Conservation (phyloP, 1,140 invertebrate species). For the Heliconius nattereri region DNA sequence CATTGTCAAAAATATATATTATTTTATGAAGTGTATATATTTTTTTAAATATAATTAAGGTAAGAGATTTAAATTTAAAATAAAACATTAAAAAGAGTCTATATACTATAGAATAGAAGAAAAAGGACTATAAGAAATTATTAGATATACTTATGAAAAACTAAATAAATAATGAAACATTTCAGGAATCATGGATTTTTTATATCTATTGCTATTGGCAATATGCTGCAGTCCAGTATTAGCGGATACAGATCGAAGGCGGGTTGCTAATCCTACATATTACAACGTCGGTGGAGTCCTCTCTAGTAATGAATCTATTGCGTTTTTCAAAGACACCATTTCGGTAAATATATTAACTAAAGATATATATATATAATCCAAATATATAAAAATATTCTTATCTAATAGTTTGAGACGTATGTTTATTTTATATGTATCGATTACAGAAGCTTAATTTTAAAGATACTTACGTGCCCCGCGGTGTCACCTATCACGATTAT, state of each 20-base stretch:
- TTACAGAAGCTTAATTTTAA: slow-evolving; percentile 91
- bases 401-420: not conserved
- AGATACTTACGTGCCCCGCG: slow-evolving; percentile 88
- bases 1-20: no score
- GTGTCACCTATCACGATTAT: slow-evolving; percentile 91
- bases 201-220: slow-evolving; percentile 26
- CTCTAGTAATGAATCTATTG: slow-evolving; percentile 89
- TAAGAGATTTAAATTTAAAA: no score
- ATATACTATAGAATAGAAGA: no score
- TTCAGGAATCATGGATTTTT: slow-evolving; percentile 24
- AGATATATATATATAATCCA: not conserved
- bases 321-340: slow-evolving; percentile 90
- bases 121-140: no score
- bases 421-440: not conserved
- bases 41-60: no score
- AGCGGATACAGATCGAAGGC: slow-evolving; percentile 59
- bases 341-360: slow-evolving; percentile 83
- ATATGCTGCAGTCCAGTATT: slow-evolving; percentile 30
- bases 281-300: slow-evolving; percentile 95
- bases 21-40: no score
- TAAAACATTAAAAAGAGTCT: no score
- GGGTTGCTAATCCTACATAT: slow-evolving; percentile 84
- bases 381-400: no score
- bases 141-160: not conserved
- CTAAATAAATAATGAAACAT: not conserved